phyloP scores from a whole-genome alignment of 2,797 vertebrate species.

The Halcyon smyrnensis region DNA sequence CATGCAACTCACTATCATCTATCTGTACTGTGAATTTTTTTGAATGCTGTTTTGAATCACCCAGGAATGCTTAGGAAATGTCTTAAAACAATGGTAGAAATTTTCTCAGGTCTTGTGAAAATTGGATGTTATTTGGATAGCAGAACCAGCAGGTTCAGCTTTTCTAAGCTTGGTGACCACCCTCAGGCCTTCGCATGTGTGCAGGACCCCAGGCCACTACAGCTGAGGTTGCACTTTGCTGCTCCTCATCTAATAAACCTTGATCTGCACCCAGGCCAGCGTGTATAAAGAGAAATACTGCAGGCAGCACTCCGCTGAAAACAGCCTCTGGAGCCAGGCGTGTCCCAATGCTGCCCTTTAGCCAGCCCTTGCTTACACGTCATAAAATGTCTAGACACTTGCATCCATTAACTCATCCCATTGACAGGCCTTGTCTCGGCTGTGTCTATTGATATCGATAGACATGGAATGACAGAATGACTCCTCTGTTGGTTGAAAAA shows the following conservation, averaged over 20 bases:
- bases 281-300: not conserved
- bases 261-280: not conserved
- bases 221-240: not conserved
- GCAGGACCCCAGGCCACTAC: not conserved
- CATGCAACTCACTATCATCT: not conserved
- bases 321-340: not conserved
- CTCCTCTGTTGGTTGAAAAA: not conserved
- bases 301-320: not conserved
- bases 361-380: not conserved
- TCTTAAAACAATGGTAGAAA: not conserved
- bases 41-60: not conserved
- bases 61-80: not conserved
- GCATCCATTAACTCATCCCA: not conserved
- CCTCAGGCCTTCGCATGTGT: not conserved
- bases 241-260: not conserved
- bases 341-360: not conserved
- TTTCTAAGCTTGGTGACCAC: not conserved
- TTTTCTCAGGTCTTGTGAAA: not conserved
- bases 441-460: not conserved
- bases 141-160: not conserved
- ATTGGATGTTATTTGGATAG: not conserved
- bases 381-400: not conserved
- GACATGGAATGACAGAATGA: not conserved
- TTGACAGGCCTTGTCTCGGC: not conserved
- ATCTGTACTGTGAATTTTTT: not conserved